Evolutionary conservation across 2,888 invertebrate species (phyloP), one percentile per base, ranked within the genome.

Genomic region (Apoderus coryli): DNA sequence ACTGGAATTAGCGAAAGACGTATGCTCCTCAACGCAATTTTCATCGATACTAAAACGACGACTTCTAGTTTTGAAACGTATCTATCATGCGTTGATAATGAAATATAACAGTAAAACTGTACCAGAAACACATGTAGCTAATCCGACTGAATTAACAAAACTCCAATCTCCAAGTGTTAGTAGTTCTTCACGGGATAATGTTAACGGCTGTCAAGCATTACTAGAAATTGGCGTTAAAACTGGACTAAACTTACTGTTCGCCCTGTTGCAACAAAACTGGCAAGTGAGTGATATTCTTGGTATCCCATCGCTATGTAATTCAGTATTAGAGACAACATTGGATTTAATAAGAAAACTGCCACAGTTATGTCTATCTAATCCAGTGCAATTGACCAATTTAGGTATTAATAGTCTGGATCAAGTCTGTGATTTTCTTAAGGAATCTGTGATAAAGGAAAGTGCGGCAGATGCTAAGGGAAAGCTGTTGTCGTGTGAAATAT

Each of bases 221-320:
- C 50, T 72, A 25, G 70, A 72, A 54, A 60, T 73, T 41, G 69
- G 69, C 4, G 67, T 72, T 2, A 65, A 65, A 48, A 70, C 71
- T 22, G 70, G 69, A 2, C 54, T 72, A 4, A 67, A 63, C 35
- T 51, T 72, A 25, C 45, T 72, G 13, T 72, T 73, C 48, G 63
- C 68, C 4, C 48, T 72, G 14, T 54, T 73, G 11, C 54, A 59
- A 38, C 68, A 72, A 44, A 71, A 68, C 49, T 72, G 71, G 71
- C 55, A 60, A 40, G 55, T 54, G 16, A 55, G 57, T 36, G 52
- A 47, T 16, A 44, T 51, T 10, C 43, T 57, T 22, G 58, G 57
- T 4, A 48, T 52, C 14, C 57, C 63, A 30, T 61, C 60, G 26
- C 46, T 71, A 11, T 71, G 69, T 42, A 65, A 65, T 48, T 66